Evolutionary conservation across 2,113 vertebrate species (phyloP).

Genomic region (Carassius auratus): DNA sequence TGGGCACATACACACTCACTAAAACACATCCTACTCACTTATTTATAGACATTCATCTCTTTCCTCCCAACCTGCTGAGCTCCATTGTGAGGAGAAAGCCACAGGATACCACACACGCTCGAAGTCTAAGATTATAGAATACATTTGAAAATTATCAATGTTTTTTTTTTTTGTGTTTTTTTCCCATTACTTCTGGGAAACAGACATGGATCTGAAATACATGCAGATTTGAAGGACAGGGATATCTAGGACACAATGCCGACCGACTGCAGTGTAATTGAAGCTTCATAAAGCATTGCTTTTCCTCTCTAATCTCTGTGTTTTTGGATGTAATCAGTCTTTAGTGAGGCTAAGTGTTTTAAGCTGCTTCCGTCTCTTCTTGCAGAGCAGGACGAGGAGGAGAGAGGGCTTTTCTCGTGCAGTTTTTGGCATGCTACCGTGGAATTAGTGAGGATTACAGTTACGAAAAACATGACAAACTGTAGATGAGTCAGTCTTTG

Average conservation of each 20-base stretch:
- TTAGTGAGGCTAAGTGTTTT: constrained; percentile 22
- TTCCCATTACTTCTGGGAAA: constrained; percentile 30
- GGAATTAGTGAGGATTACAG: too few species aligned
- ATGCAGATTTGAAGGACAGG: neutral
- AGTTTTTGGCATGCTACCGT: too few species aligned
- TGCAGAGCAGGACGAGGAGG: too few species aligned
- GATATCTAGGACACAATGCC: too few species aligned
- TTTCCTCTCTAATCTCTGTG: neutral
- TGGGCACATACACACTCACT: constrained; percentile 39
- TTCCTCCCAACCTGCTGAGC: constrained; percentile 66
- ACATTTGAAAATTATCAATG: constrained; percentile 46
- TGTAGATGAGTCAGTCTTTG: too few species aligned
- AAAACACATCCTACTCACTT: constrained; percentile 63
- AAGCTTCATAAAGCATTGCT: neutral
- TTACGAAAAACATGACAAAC: too few species aligned
- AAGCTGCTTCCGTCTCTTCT: constrained; percentile 42
- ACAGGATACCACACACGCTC: constrained; percentile 67
- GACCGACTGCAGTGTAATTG: neutral
- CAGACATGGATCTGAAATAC: neutral
- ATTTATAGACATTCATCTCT: constrained; percentile 85
- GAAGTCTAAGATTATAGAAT: constrained; percentile 66
- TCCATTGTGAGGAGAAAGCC: constrained; percentile 78
- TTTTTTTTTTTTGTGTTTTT: too few species aligned
- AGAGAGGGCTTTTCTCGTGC: too few species aligned
- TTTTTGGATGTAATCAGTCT: neutral